Conservation (phyloP, 2,797 vertebrate genomes). For the Propithecus perrieri region DNA sequence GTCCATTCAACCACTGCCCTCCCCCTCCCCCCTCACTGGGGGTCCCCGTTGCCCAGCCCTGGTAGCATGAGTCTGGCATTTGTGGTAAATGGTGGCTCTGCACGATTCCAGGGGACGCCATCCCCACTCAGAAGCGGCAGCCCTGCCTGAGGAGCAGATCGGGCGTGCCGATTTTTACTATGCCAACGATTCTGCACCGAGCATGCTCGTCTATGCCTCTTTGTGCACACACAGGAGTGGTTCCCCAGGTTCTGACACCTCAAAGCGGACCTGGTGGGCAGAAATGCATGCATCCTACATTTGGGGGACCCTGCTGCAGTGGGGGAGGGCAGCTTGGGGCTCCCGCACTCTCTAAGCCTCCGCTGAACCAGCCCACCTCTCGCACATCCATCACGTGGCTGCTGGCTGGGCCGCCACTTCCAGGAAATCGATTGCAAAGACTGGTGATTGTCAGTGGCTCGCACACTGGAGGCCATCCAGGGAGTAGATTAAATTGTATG, state of each 20-base stretch:
- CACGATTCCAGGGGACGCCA: background rate
- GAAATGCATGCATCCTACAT: accelerated
- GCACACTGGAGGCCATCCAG: slow-evolving; percentile 79
- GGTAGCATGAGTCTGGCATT: background rate
- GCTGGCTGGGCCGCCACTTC: slow-evolving; percentile 78
- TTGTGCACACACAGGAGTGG: background rate
- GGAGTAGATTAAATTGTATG: slow-evolving; percentile 84
- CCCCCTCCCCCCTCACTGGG: background rate
- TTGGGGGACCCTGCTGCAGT: background rate
- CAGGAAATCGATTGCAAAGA: slow-evolving; percentile 86
- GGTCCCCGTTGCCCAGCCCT: background rate
- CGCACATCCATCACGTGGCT: slow-evolving; percentile 83
- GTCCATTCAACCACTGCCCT: background rate
- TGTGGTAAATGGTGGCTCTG: background rate
- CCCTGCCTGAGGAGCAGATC: background rate
- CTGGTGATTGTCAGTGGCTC: slow-evolving; percentile 76
- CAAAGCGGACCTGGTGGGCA: accelerated
- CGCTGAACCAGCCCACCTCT: background rate
- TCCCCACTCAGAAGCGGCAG: background rate
- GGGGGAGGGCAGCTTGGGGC: background rate
- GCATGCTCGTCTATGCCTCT: background rate
- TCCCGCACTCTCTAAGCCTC: accelerated
- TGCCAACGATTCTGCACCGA: background rate
- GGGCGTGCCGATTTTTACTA: background rate
- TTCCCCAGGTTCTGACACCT: background rate